Percentiles rank a stretch among this genome's conserved stretches.
These are phyloP conservation scores for Nemopilema nomurai DNA, from an alignment of 30 jellyfish, hydroid and myxozoan genomes.

Conservation along the genomic window DNA sequence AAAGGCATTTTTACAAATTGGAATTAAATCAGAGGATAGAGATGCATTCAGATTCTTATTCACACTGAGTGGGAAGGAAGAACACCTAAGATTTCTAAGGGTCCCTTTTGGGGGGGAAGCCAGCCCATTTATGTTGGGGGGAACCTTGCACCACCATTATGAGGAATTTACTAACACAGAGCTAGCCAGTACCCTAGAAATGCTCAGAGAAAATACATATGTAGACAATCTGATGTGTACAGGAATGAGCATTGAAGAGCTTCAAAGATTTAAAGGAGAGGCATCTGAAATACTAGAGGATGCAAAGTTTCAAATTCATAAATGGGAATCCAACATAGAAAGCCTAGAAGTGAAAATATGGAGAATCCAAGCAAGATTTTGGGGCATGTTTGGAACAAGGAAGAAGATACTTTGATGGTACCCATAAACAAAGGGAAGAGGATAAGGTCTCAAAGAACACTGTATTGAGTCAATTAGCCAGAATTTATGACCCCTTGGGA, in stretches of 20 bases:
- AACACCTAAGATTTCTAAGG: slow-evolving; percentile 47
- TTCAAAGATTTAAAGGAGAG: slow-evolving; percentile 4
- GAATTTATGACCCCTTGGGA: slow-evolving; percentile 33
- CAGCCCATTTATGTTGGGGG: slow-evolving; percentile 41
- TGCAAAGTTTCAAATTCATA: slow-evolving; percentile 4
- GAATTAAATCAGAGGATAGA: slow-evolving; percentile 41
- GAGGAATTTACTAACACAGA: background rate
- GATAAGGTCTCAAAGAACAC: slow-evolving; percentile 17
- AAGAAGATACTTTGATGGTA: background rate
- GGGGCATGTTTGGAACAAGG: slow-evolving; percentile 12
- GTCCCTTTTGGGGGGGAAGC: slow-evolving; percentile 49
- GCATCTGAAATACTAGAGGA: slow-evolving; percentile 39
- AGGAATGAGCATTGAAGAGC: background rate
- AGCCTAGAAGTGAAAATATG: slow-evolving; percentile 3
- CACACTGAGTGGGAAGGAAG: slow-evolving; percentile 25
- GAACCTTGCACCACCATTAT: slow-evolving; percentile 15
- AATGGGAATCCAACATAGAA: background rate
- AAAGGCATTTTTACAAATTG: slow-evolving; percentile 53
- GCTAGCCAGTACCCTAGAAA: background rate
- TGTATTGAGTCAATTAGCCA: slow-evolving; percentile 22
- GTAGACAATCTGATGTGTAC: slow-evolving; percentile 30
- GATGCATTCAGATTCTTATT: slow-evolving; percentile 60
- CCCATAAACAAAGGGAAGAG: background rate
- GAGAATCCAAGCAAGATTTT: background rate
- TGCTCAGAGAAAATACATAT: slow-evolving; percentile 6